Evolutionary conservation across 2,797 vertebrate genomes (phyloP), one percentile per base, ranked within the genome.

Genomic region (Protonibea diacanthus): DNA sequence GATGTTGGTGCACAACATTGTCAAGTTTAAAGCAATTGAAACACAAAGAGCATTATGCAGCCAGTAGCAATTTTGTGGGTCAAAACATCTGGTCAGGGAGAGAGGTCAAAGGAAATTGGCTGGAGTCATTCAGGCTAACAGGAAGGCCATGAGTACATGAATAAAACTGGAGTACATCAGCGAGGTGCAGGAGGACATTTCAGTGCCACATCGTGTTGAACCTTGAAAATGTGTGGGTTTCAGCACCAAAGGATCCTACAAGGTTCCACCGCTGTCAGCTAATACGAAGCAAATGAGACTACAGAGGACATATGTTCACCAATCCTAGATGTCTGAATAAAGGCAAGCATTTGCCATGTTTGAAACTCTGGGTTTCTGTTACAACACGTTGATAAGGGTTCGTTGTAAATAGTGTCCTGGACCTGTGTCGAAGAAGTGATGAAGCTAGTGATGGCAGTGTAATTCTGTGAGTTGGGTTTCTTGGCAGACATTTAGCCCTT

Each of bases 181-280:
- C 7, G 2, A 58, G 61, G 69, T 74, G 55, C 56, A 74, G 48
- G 29, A 40, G 21, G 58, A 48, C 13, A 6, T 76, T 55, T 88
- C 38, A 60, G 48, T 70, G 65, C 59, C 74, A 77, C 56, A 62
- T 86, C 75, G 75, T 69, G 74, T 80, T 86, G 71, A 90, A 86
- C 82, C 65, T 63, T 86, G 79, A 81, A 84, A 79, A 84, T 75
- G 68, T 63, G 66, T 62, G 21, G 55, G 76, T 78, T 78, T 59
- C 25, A 14, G 66, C 62, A 72, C 56, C 13, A 67, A 59, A 71
- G 21, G 18, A 71, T 51, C 55, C 1, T 2, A n/a, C 62, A 58
- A 65, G 38, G 52, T 75, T 81, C 55, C 48, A 40, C 27, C 25
- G 42, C 55, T 65, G 61, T 78, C 53, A 66, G 52, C 72, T 56